Percentiles rank a stretch among this genome's conserved stretches.
phyloP scores from a whole-genome alignment of 2,888 invertebrate species.

The Pardosa pseudoannulata region DNA sequence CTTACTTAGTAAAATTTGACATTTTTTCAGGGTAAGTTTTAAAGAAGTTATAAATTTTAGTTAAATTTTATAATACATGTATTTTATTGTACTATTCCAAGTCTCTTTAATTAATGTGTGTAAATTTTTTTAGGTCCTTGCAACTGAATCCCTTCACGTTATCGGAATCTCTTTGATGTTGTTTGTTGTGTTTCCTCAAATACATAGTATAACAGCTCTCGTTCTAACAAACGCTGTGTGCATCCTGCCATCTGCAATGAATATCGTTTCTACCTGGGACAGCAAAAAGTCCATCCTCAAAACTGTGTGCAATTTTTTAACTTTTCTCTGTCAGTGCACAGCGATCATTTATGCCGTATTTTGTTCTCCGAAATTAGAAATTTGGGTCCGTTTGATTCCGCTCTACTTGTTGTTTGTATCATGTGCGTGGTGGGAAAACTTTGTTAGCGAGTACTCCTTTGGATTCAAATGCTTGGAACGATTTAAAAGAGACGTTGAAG shows the following conservation, averaged over 20 bases:
- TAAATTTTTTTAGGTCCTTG: conserved; percentile 80
- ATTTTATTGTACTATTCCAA: too few species aligned
- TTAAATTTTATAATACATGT: too few species aligned
- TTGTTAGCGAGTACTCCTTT: conserved; percentile 90
- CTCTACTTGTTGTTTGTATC: conserved; percentile 79
- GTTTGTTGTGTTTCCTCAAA: conserved; percentile 91
- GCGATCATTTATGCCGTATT: conserved; percentile 78
- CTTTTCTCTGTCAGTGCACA: conserved; percentile 91
- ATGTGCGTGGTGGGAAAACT: conserved; percentile 98
- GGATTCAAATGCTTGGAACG: conserved; percentile 86
- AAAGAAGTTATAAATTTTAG: too few species aligned
- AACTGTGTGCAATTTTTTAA: conserved; percentile 84
- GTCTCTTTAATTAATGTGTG: too few species aligned
- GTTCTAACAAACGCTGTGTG: conserved; percentile 97
- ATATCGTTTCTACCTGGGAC: conserved; percentile 88
- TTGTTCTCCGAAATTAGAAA: not conserved
- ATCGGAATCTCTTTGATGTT: conserved; percentile 91
- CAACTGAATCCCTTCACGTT: conserved; percentile 92
- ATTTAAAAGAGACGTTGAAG: conserved; percentile 87
- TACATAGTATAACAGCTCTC: conserved; percentile 95
- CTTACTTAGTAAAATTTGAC: too few species aligned
- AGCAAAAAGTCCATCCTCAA: conserved; percentile 73
- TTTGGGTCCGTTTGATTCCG: conserved; percentile 77
- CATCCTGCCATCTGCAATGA: conserved; percentile 89
- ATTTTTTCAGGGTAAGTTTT: too few species aligned